Evolutionary conservation across 2,797 vertebrate genomes (phyloP).

Genomic region (Lepilemur septentrionalis): DNA sequence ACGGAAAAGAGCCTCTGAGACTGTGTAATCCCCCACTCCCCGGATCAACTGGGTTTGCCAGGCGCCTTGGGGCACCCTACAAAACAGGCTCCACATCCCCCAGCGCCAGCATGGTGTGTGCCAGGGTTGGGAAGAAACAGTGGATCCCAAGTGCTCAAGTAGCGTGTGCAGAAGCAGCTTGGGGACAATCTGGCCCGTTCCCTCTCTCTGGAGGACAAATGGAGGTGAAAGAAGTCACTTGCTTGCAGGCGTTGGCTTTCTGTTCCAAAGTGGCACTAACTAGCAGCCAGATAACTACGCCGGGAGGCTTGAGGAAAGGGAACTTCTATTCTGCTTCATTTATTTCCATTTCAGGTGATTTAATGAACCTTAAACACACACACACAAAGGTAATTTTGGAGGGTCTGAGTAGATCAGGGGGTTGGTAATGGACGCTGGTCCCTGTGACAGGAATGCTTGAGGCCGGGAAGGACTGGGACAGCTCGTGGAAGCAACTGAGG

Average conservation of each 20-base stretch:
- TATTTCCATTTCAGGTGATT: constrained; percentile 17
- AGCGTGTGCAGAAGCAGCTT: neutral
- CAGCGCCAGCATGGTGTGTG: neutral
- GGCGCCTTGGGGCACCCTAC: neutral
- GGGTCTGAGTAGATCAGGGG: neutral
- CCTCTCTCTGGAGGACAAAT: neutral
- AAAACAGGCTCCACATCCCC: neutral
- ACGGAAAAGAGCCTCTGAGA: neutral
- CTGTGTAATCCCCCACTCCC: accelerated
- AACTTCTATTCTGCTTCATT: constrained; percentile 6
- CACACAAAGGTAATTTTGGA: neutral
- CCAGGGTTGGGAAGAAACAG: neutral
- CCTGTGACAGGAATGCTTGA: neutral
- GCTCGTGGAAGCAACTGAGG: neutral
- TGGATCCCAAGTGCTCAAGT: neutral
- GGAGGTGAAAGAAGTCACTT: neutral
- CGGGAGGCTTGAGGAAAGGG: neutral
- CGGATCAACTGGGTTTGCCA: neutral
- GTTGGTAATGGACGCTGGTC: neutral
- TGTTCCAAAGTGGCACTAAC: neutral
- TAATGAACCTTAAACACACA: neutral
- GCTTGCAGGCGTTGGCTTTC: neutral
- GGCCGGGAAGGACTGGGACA: neutral
- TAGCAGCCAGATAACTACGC: neutral
- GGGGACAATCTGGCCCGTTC: too few relatives aligned